A percentile compares a stretch with the other conserved stretches of the same genome.
Conservation (phyloP, 2,888 invertebrate species). For the Cynaeus angustus region DNA sequence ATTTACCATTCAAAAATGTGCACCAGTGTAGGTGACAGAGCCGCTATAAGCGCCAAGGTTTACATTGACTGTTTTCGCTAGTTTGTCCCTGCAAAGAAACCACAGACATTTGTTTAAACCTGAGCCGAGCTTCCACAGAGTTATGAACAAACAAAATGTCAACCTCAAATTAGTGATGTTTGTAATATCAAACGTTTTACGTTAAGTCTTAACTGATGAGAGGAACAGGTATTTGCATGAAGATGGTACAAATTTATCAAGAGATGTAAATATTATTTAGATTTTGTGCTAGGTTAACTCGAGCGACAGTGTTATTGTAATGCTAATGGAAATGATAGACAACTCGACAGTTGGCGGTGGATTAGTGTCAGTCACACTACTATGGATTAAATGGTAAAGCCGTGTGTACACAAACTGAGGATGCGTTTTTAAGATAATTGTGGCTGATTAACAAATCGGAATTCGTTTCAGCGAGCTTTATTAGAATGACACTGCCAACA, state of each 20-base stretch:
- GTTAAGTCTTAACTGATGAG: too few relatives aligned
- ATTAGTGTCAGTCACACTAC: conserved; percentile 4
- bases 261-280: conserved; percentile 5
- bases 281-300: conserved; percentile 3
- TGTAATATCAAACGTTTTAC: neutral
- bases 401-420: neutral
- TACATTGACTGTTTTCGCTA: too few relatives aligned
- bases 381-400: conserved; percentile 3
- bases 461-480: too few relatives aligned
- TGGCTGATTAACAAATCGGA: too few relatives aligned
- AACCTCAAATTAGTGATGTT: conserved; percentile 7
- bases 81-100: too few relatives aligned
- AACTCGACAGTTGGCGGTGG: conserved; percentile 8
- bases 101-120: too few relatives aligned
- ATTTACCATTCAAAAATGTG: neutral
- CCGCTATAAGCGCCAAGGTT: too few relatives aligned
- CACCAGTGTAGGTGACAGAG: neutral
- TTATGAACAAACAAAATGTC: conserved; percentile 3
- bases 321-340: conserved; percentile 14
- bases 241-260: neutral
- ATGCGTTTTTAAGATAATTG: too few relatives aligned
- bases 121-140: neutral
- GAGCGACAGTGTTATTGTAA: conserved; percentile 1
- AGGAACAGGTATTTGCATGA: conserved; percentile 9
- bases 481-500: too few relatives aligned